Conservation (phyloP, 2,113 vertebrate genomes). For the Bubo blakistoni region DNA sequence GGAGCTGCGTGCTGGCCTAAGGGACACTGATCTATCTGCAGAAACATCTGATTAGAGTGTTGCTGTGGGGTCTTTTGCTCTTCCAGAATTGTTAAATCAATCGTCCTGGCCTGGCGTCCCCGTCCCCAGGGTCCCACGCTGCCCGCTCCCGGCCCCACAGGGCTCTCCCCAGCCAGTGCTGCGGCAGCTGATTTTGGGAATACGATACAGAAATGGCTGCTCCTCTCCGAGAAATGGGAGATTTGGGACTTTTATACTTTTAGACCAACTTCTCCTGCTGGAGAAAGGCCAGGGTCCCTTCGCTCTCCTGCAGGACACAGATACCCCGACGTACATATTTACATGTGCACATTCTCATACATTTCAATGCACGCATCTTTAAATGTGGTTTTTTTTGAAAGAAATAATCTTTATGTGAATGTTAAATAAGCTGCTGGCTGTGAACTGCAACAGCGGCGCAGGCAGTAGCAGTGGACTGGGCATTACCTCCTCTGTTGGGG, state of each 20-base stretch:
- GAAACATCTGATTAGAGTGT: not conserved
- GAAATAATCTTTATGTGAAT: not conserved
- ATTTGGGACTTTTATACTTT: not conserved
- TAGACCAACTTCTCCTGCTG: not conserved
- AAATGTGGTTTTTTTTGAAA: not conserved
- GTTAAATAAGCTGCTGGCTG: not conserved
- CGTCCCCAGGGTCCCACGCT: rapidly evolving
- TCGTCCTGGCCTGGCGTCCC: not conserved
- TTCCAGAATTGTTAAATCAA: not conserved
- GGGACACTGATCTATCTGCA: not conserved
- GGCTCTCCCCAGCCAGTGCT: not conserved
- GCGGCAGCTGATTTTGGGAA: not conserved
- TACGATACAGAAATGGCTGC: not conserved
- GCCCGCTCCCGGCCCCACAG: rapidly evolving
- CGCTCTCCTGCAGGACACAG: not conserved
- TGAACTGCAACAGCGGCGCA: not conserved
- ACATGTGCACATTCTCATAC: rapidly evolving
- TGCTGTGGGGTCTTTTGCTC: not conserved
- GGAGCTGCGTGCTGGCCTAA: not conserved
- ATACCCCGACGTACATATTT: rapidly evolving
- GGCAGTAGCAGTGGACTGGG: not conserved
- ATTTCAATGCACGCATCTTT: not conserved
- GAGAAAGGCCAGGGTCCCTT: not conserved
- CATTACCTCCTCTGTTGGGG: too few relatives aligned
- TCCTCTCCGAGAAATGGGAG: not conserved